Evolutionary conservation across 2,113 vertebrate species (phyloP).

Genomic region (Gadus macrocephalus): DNA sequence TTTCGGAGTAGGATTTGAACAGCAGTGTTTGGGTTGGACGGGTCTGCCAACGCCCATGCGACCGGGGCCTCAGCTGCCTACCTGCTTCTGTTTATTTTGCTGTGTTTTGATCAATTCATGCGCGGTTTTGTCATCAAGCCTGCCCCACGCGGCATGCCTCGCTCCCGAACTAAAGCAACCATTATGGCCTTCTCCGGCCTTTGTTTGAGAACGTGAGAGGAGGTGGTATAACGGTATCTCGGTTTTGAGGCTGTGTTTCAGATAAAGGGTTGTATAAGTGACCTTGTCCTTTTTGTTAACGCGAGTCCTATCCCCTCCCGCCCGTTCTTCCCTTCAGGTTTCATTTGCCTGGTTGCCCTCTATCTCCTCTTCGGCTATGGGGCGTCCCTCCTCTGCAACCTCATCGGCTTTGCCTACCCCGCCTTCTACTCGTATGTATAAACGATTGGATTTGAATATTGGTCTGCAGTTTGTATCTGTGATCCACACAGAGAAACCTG

Average conservation of each 20-base stretch:
- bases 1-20: no score
- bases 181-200: background rate
- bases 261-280: background rate
- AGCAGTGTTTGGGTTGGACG: no score
- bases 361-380: constrained; percentile 91
- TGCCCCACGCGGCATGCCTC: background rate
- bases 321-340: constrained; percentile 63
- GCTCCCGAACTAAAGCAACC: background rate
- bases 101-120: no score
- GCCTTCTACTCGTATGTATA: constrained; percentile 89
- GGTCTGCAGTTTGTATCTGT: background rate
- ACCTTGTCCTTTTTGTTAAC: background rate
- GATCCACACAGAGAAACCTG: background rate
- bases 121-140: no score
- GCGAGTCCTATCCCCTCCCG: background rate
- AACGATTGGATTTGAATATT: background rate
- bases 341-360: constrained; percentile 65
- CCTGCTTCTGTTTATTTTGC: no score
- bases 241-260: background rate
- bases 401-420: constrained; percentile 91
- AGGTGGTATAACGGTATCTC: no score
- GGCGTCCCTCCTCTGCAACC: constrained; percentile 89
- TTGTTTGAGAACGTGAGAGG: background rate
- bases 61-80: no score
- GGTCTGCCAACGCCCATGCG: no score